These are phyloP conservation scores for Agrotis exclamationis DNA, from an alignment of 2,888 invertebrate genomes.

Conservation along the genomic window DNA sequence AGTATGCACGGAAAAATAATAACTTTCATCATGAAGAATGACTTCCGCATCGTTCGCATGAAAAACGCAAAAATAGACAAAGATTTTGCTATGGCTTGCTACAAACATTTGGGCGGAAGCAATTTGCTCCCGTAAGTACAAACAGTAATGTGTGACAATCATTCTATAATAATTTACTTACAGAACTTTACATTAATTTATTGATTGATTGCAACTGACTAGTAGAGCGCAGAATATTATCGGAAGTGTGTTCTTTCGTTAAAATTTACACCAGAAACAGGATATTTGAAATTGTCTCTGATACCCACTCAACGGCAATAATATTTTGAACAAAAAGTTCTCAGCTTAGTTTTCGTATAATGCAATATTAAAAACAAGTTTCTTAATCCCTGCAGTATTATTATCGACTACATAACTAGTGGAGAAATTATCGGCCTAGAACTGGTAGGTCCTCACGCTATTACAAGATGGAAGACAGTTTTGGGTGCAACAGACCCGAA, in stretches of 20 bases:
- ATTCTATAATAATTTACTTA: too few relatives aligned
- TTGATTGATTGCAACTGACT: too few relatives aligned
- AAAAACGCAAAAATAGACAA: constrained; percentile 94
- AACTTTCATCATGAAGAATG: constrained; percentile 92
- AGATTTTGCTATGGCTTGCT: constrained; percentile 93
- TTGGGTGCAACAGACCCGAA: constrained; percentile 93
- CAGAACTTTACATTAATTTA: too few relatives aligned
- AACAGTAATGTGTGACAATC: too few relatives aligned
- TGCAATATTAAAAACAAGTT: too few relatives aligned
- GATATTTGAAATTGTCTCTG: too few relatives aligned
- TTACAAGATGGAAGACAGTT: constrained; percentile 92
- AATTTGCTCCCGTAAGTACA: constrained; percentile 91
- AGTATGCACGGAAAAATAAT: constrained; percentile 94
- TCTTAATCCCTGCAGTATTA: constrained; percentile 79
- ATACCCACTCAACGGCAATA: too few relatives aligned
- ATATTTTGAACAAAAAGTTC: too few relatives aligned
- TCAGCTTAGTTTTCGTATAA: too few relatives aligned
- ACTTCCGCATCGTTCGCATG: constrained; percentile 93
- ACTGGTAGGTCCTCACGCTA: constrained; percentile 93
- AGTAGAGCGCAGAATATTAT: too few relatives aligned
- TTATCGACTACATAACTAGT: constrained; percentile 93
- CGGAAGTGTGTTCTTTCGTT: too few relatives aligned
- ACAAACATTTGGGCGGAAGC: constrained; percentile 90
- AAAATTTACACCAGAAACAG: too few relatives aligned
- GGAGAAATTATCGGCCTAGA: constrained; percentile 95